Evolutionary conservation across 2,797 vertebrate species (phyloP), one percentile per base, ranked within the genome.

Genomic region (Crenuchus spilurus): DNA sequence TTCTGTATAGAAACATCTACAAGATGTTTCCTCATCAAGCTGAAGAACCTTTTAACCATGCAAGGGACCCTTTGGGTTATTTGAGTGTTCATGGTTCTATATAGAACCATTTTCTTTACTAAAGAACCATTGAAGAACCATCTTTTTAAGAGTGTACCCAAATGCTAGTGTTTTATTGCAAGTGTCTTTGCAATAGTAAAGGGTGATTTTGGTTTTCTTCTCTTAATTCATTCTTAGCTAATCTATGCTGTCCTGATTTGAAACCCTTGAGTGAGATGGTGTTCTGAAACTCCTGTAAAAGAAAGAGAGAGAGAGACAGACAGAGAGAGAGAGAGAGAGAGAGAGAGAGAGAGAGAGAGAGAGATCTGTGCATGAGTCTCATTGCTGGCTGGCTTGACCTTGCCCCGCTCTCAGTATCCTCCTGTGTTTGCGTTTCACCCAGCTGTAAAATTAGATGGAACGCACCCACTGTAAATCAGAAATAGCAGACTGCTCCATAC

Each of bases 361-460:
- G 54, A 49, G n/a, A 62, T 67, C 57, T 65, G 86, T 62, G 76
- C 67, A 65, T 42, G 60, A 79, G 74, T 74, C 33, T 65, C 48
- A 57, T 65, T 39, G 84, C 76, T 77, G 80, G 77, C 82, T 80
- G 85, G 80, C 85, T 85, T 83, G 89, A 89, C 88, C 90, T 91
- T 91, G 84, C 83, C 84, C 85, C 86, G 79, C 85, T 88, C 85
- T 85, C 88, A 70, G 84, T 80, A 84, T 87, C 84, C 84, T 89
- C 83, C 75, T 84, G 83, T 84, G 83, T 84, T 76, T 80, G 85
- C 77, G 79, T 91, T 84, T 84, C 87, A 88, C 85, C 85, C 85
- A 85, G 86, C 86, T 90, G 89, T 92, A 92, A 91, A 92, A 91
- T 89, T 88, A 91, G 90, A 92, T 87, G 85, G 84, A 89, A 84